Percentiles rank a stretch among this genome's conserved stretches.
phyloP scores from a whole-genome alignment of 2,888 invertebrate species.

The Tetranychus piercei region DNA sequence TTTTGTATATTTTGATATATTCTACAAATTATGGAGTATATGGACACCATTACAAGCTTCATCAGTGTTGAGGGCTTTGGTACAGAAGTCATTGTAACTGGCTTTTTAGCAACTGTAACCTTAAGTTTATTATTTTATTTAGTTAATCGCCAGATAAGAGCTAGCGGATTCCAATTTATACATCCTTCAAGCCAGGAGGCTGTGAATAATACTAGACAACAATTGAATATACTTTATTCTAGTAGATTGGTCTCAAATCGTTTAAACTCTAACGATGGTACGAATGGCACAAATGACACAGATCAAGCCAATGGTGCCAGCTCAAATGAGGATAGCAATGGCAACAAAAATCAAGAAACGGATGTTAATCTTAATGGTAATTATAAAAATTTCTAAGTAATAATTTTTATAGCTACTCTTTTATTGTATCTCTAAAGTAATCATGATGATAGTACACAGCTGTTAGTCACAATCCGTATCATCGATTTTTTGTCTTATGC shows the following conservation, averaged over 20 bases:
- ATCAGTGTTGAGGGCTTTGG: background rate
- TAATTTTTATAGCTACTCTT: too few relatives aligned
- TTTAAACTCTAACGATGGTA: background rate
- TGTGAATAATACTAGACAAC: constrained; percentile 3
- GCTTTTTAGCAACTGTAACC: background rate
- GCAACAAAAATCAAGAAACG: background rate
- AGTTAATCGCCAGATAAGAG: background rate
- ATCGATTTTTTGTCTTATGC: too few relatives aligned
- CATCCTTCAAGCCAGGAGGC: constrained; percentile 2
- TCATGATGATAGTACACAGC: too few relatives aligned
- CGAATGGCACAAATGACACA: background rate
- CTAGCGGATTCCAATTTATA: background rate
- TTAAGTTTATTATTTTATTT: background rate
- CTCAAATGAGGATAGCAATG: background rate
- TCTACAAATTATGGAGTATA: background rate
- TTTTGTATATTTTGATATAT: too few relatives aligned
- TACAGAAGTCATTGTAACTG: background rate
- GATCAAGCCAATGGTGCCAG: background rate
- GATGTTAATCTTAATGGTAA: background rate
- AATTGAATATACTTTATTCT: constrained; percentile 3
- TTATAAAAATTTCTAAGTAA: too few relatives aligned
- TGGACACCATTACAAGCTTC: background rate
- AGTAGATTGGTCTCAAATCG: background rate
- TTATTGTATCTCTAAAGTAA: too few relatives aligned
- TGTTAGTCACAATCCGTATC: too few relatives aligned